Evolutionary conservation across 2,113 vertebrate genomes (phyloP).

Genomic region (Phalacrocorax aristotelis): DNA sequence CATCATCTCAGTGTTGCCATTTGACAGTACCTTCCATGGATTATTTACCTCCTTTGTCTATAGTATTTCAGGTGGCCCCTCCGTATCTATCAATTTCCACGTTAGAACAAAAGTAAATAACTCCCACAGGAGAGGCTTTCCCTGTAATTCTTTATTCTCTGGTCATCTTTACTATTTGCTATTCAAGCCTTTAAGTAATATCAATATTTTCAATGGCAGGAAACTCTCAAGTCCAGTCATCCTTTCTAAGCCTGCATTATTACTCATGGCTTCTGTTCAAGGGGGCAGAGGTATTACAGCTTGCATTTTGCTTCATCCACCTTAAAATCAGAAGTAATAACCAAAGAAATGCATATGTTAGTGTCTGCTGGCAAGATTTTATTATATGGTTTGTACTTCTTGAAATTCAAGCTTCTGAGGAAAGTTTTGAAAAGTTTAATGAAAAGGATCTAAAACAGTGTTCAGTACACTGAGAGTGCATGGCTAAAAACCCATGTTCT

Average conservation of each 20-base stretch:
- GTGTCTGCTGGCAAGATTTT: neutral
- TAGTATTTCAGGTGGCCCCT: neutral
- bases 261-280: neutral
- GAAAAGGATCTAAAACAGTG: neutral
- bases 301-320: neutral
- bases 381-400: neutral
- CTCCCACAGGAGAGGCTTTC: neutral
- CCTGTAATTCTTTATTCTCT: neutral
- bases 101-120: neutral
- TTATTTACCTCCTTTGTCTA: neutral
- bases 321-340: neutral
- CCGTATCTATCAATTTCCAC: neutral
- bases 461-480: neutral
- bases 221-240: neutral
- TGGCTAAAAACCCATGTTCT: neutral
- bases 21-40: neutral
- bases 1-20: neutral
- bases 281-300: neutral
- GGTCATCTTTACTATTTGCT: neutral
- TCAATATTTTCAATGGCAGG: neutral
- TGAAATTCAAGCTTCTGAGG: neutral
- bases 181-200: neutral
- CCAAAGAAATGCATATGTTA: neutral
- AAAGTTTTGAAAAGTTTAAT: neutral
- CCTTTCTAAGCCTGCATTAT: neutral